These are phyloP conservation scores for Archivesica marissinica DNA, from an alignment of 1,140 invertebrate genomes.

Conservation along the genomic window DNA sequence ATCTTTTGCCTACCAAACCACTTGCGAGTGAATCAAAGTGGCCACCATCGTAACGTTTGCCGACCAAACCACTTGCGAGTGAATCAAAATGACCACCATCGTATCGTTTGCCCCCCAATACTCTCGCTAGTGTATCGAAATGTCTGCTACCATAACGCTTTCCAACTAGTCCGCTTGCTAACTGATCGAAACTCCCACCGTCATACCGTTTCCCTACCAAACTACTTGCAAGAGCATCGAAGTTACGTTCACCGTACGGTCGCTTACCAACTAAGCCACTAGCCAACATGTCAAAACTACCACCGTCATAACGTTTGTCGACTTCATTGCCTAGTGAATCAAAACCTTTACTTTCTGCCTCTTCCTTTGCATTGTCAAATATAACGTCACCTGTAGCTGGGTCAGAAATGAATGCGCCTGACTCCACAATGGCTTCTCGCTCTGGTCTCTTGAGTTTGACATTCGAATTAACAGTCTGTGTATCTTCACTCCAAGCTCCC, in stretches of 20 bases:
- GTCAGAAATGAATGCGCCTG: neutral
- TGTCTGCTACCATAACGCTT: slow-evolving; percentile 60
- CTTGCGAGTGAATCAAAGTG: slow-evolving; percentile 65
- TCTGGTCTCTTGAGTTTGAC: slow-evolving; percentile 1
- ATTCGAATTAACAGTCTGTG: neutral
- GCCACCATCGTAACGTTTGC: slow-evolving; percentile 63
- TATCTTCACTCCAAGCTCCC: neutral
- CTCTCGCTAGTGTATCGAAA: slow-evolving; percentile 39
- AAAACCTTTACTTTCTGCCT: slow-evolving; percentile 23
- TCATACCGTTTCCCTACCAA: slow-evolving; percentile 67
- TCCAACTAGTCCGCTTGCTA: slow-evolving; percentile 63
- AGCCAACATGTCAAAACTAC: slow-evolving; percentile 60
- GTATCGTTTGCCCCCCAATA: slow-evolving; percentile 58
- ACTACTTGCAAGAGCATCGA: slow-evolving; percentile 68
- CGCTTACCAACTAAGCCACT: slow-evolving; percentile 67
- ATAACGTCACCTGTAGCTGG: neutral
- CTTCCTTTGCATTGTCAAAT: neutral
- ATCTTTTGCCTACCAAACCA: slow-evolving; percentile 71
- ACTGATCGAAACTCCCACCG: slow-evolving; percentile 13
- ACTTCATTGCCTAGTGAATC: slow-evolving; percentile 69
- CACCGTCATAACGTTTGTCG: slow-evolving; percentile 64
- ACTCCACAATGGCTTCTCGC: neutral
- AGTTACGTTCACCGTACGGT: neutral
- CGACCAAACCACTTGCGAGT: slow-evolving; percentile 72
- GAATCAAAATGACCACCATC: slow-evolving; percentile 45